phyloP scores from a whole-genome alignment of 2,888 invertebrate species.

The Anodontia alba region DNA sequence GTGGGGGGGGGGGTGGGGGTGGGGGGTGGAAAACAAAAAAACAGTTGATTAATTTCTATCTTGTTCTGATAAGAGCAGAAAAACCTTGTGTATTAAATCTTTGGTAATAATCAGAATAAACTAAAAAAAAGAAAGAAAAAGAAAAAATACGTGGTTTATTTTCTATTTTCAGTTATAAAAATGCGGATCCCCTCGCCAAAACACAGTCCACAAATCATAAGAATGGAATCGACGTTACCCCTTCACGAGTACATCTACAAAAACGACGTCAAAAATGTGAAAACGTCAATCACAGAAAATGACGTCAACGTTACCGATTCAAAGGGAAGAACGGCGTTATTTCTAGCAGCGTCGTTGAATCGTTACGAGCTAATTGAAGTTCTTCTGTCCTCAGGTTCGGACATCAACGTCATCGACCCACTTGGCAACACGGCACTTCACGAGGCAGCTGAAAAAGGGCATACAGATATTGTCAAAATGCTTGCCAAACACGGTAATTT shows the following conservation, averaged over 20 bases:
- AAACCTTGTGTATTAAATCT: too few relatives aligned
- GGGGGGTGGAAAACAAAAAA: too few relatives aligned
- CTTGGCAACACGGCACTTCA: constrained; percentile 62
- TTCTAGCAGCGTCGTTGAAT: constrained; percentile 61
- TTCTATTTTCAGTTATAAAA: background rate
- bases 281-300: constrained; percentile 18
- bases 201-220: background rate
- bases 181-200: constrained; percentile 5
- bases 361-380: constrained; percentile 55
- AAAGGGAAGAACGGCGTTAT: constrained; percentile 56
- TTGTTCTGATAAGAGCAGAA: too few relatives aligned
- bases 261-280: constrained; percentile 39
- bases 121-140: too few relatives aligned
- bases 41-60: too few relatives aligned
- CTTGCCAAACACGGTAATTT: constrained; percentile 58
- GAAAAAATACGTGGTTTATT: too few relatives aligned
- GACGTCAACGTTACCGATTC: constrained; percentile 57
- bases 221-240: background rate
- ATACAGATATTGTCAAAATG: constrained; percentile 55
- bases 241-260: constrained; percentile 41
- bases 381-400: constrained; percentile 58
- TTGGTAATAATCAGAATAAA: too few relatives aligned
- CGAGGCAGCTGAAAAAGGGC: constrained; percentile 58
- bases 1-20: too few relatives aligned
- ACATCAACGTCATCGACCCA: constrained; percentile 48